Evolutionary conservation across 2,113 vertebrate species (phyloP).

Genomic region (Scomber scombrus): DNA sequence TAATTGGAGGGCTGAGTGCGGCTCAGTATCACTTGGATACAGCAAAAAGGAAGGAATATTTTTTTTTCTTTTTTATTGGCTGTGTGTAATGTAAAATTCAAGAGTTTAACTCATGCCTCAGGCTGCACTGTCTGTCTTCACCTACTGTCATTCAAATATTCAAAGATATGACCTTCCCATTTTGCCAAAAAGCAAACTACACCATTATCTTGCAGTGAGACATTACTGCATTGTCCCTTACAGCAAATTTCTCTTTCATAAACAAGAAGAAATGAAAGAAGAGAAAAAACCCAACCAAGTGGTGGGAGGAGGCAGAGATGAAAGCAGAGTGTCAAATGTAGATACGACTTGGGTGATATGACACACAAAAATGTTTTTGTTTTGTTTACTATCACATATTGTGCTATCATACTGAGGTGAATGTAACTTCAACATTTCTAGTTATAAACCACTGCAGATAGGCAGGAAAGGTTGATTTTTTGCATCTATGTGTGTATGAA

Average conservation of each 20-base stretch:
- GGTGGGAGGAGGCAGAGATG: neutral
- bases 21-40: constrained; percentile 13
- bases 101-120: constrained; percentile 2
- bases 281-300: neutral
- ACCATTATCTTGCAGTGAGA: neutral
- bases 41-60: neutral
- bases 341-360: too few species aligned
- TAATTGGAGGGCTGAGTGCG: constrained; percentile 32
- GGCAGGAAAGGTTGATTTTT: too few species aligned
- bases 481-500: too few species aligned
- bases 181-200: neutral
- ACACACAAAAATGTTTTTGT: too few species aligned
- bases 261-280: neutral
- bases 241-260: neutral
- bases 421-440: too few species aligned
- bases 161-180: neutral
- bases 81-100: constrained; percentile 26
- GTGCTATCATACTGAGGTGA: too few species aligned
- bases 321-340: too few species aligned
- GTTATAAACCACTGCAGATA: too few species aligned
- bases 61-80: neutral
- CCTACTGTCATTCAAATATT: constrained; percentile 7
- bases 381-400: too few species aligned
- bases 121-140: neutral
- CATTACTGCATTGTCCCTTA: neutral